Base-by-base conservation (phyloP, 2,113 vertebrate species). In the Charadrius vociferus region DNA sequence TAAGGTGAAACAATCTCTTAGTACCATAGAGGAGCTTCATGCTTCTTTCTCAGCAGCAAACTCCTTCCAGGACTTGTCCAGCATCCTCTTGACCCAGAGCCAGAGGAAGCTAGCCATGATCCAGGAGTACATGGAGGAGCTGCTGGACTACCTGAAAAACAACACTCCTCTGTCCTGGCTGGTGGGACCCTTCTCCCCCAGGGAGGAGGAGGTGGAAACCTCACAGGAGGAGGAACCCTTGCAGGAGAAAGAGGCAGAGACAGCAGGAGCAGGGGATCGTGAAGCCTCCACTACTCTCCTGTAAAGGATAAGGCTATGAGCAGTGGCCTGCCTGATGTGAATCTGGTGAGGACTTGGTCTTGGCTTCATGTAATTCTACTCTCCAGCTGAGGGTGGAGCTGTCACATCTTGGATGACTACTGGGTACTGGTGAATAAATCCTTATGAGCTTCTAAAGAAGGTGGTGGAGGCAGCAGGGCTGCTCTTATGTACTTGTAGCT, bases 51-150 rank as follows among this genome's bases (percentile, higher is more conserved):
- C 97, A 1, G 92, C 22, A 9, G 94, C 97, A 52, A 97, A 55
- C 50, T 97, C 97, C 70, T 93, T 98, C 72, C 91, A 97, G 74
- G 98, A 98, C 49, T 96, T 99, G 88, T 98, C 99, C 10, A 96
- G 97, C 12, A 32, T 94, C 12, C 71, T 99, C 53, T 80, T 99
- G 88, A 96, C 72, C 24, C 98, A 92, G 90, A 99, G 98, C 90
- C 98, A 98, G 2, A 95, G 97, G 68, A 98, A 97, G 7, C 89
- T 99, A 41, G 71, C 88, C 59, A 95, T 96, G 97, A 98, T 99
- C 88, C 97, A 98, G 3, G 98, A 98, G 66, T 98, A 98, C 85
- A 96, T 99, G 84, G 99, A 99, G 77, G 98, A 98, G 92, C 97
- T 99, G 6, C 95, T 99, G 12, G 97, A 98, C 16, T 98, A 96